These are phyloP conservation scores for Liparis tanakae DNA, from an alignment of 2,797 vertebrate species.

Conservation along the genomic window DNA sequence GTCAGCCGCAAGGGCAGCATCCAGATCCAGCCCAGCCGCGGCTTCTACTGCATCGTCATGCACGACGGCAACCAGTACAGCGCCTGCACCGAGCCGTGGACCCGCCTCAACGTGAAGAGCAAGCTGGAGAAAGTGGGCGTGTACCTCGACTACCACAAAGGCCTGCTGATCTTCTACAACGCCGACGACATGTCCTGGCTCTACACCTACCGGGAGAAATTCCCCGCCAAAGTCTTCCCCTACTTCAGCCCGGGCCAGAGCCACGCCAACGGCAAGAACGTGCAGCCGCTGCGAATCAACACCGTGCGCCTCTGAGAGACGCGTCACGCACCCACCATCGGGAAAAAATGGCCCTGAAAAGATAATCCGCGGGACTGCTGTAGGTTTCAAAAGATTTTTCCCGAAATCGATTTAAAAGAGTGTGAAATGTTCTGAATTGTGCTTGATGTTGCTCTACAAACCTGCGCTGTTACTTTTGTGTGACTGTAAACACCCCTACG, in stretches of 20 bases:
- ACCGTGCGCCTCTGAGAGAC: slow-evolving; percentile 90
- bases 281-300: slow-evolving; percentile 96
- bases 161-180: slow-evolving; percentile 98
- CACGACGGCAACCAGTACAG: slow-evolving; percentile 99
- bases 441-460: slow-evolving; percentile 63
- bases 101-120: slow-evolving; percentile 95
- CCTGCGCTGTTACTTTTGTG: slow-evolving; percentile 44
- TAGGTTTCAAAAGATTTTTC: slow-evolving; percentile 44
- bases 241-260: slow-evolving; percentile 98
- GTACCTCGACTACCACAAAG: slow-evolving; percentile 95
- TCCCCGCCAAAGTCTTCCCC: slow-evolving; percentile 91
- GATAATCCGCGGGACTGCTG: slow-evolving; percentile 30
- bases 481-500: slow-evolving; percentile 44
- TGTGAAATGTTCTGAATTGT: slow-evolving; percentile 60
- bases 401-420: slow-evolving; percentile 33
- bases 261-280: slow-evolving; percentile 97
- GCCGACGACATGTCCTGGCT: slow-evolving; percentile 99
- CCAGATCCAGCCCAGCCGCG: slow-evolving; percentile 95
- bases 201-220: slow-evolving; percentile 96
- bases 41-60: slow-evolving; percentile 99
- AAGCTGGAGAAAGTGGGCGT: slow-evolving; percentile 98
- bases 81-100: slow-evolving; percentile 98
- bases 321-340: not conserved
- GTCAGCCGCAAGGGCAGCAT: slow-evolving; percentile 97
- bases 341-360: slow-evolving; percentile 26